phyloP scores from a whole-genome alignment of 1,140 invertebrate genomes.

The Acromyrmex echinatior region DNA sequence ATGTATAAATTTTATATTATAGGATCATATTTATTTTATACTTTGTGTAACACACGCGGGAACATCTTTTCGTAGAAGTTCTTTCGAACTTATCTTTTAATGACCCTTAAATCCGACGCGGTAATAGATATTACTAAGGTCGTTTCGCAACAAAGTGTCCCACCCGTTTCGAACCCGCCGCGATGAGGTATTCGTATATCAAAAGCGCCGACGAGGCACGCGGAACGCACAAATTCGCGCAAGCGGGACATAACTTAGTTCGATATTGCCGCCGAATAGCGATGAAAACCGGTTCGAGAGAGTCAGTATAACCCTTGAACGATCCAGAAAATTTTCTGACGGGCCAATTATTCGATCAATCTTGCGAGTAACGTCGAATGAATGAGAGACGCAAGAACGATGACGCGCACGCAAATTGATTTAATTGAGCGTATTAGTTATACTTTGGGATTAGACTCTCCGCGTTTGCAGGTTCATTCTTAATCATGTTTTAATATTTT shows the following conservation, averaged over 20 bases:
- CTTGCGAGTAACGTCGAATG: background rate
- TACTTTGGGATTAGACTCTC: background rate
- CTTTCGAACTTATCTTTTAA: conserved; percentile 40
- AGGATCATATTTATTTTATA: conserved; percentile 24
- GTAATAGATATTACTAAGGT: conserved; percentile 55
- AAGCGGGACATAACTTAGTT: conserved; percentile 54
- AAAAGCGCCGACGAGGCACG: conserved; percentile 68
- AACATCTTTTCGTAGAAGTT: conserved; percentile 6
- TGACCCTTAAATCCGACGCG: conserved; percentile 60
- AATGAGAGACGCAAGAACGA: background rate
- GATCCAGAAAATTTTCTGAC: conserved; percentile 25
- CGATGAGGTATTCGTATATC: conserved; percentile 63
- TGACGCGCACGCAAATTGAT: background rate
- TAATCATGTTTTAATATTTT: background rate
- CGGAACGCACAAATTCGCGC: conserved; percentile 68
- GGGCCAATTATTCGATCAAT: conserved; percentile 7
- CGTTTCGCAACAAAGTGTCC: conserved; percentile 63
- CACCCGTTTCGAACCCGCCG: conserved; percentile 34
- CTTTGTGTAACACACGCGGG: conserved; percentile 18
- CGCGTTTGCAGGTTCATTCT: background rate
- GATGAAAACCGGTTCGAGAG: conserved; percentile 58
- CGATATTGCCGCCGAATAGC: conserved; percentile 40
- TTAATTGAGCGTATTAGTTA: background rate
- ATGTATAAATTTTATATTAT: conserved; percentile 23
- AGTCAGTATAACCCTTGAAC: background rate